phyloP scores from a whole-genome alignment of 2,113 vertebrate genomes.

The Chauna torquata region DNA sequence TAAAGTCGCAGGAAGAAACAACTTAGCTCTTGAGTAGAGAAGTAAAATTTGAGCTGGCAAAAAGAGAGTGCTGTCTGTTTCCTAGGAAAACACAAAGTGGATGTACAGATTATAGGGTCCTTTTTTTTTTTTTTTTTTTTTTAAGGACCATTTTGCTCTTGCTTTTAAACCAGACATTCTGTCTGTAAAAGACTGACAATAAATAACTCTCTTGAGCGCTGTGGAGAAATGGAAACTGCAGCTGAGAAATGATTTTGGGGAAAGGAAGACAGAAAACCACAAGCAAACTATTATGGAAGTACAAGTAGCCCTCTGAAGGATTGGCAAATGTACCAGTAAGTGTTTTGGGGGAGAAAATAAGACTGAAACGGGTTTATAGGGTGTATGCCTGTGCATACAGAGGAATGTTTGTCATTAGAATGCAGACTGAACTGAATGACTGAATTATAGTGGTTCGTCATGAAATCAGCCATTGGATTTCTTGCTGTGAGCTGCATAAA shows the following conservation, averaged over 20 bases:
- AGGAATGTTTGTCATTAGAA: not conserved
- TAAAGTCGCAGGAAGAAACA: not conserved
- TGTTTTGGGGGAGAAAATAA: not conserved
- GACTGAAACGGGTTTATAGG: not conserved
- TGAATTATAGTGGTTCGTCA: not conserved
- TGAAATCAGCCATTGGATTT: not conserved
- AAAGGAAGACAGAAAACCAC: slow-evolving; percentile 39
- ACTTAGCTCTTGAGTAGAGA: not conserved
- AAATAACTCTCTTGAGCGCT: not conserved
- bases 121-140: not conserved
- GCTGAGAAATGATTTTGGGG: slow-evolving; percentile 26
- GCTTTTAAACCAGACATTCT: slow-evolving; percentile 18
- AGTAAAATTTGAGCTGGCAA: not conserved
- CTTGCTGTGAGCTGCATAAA: not conserved
- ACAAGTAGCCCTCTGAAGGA: slow-evolving; percentile 1
- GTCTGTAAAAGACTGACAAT: not conserved
- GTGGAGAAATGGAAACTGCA: slow-evolving; percentile 42
- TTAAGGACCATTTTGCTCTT: not conserved
- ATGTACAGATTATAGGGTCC: not conserved
- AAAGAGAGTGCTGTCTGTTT: not conserved
- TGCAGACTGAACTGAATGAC: not conserved
- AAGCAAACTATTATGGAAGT: not conserved
- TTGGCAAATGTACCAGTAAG: not conserved
- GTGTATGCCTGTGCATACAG: not conserved
- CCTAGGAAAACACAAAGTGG: not conserved